These are phyloP conservation scores for Xiphorhynchus elegans DNA, from an alignment of 2,113 vertebrate genomes.

Conservation along the genomic window DNA sequence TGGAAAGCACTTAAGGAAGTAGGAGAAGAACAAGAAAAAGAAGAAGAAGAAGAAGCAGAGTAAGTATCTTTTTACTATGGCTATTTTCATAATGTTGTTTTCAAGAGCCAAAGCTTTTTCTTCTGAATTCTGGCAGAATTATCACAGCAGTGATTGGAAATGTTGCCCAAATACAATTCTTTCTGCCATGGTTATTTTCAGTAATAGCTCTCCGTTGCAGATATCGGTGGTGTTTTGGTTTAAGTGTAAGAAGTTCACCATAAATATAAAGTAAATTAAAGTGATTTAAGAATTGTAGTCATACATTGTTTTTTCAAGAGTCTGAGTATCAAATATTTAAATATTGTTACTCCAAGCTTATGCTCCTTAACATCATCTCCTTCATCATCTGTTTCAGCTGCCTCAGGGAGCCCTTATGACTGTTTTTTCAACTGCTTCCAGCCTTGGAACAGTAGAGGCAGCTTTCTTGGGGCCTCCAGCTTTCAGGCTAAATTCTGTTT, in stretches of 20 bases:
- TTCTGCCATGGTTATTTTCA: background rate
- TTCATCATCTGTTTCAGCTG: background rate
- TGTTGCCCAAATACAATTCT: background rate
- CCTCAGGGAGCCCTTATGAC: background rate
- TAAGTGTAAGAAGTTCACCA: background rate
- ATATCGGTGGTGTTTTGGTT: background rate
- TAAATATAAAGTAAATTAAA: background rate
- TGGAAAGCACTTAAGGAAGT: slow-evolving; percentile 82
- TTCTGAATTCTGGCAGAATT: background rate
- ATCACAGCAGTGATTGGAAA: background rate
- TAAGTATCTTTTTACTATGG: slow-evolving; percentile 69
- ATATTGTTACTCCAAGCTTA: background rate
- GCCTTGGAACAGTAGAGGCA: background rate
- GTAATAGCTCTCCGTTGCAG: background rate
- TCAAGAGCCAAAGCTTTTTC: background rate
- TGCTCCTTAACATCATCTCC: background rate
- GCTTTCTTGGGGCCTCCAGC: background rate
- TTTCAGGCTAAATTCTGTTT: background rate
- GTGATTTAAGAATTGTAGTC: background rate
- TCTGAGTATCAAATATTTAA: background rate
- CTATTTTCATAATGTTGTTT: background rate
- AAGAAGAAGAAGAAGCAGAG: slow-evolving; percentile 80
- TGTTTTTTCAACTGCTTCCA: background rate
- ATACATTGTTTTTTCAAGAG: background rate
- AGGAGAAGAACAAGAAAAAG: background rate